These are phyloP conservation scores for Rhyacophila brunnea DNA, from an alignment of 1,140 invertebrate species.

Conservation along the genomic window DNA sequence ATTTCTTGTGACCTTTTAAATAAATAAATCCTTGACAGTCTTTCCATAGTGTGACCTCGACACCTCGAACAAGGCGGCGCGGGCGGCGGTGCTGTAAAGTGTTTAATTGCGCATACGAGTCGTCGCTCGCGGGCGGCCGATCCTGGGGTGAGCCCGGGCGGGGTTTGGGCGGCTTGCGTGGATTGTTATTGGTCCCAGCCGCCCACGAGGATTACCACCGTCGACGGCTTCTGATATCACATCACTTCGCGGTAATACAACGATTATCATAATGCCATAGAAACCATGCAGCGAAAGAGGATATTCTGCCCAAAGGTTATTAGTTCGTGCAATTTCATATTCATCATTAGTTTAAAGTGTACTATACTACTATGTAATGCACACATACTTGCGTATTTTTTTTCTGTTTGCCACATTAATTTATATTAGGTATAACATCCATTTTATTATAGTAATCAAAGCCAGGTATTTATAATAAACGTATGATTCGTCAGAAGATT, in stretches of 20 bases:
- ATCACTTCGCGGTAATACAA: conserved; percentile 1
- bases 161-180: neutral
- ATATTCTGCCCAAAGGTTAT: neutral
- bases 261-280: neutral
- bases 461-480: too few species aligned
- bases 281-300: neutral
- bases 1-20: too few species aligned
- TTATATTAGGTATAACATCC: too few species aligned
- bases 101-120: conserved; percentile 14
- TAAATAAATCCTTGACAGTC: too few species aligned
- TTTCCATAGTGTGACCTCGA: too few species aligned
- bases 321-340: too few species aligned
- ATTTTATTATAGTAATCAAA: too few species aligned
- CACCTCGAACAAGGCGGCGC: neutral
- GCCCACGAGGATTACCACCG: conserved; percentile 6
- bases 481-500: too few species aligned
- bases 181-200: conserved; percentile 13
- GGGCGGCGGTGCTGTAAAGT: conserved; percentile 3
- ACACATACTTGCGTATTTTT: too few species aligned
- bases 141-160: neutral
- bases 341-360: too few species aligned
- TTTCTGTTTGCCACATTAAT: too few species aligned
- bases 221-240: neutral
- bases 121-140: neutral
- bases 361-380: too few species aligned